Evolutionary conservation across 2,888 invertebrate genomes (phyloP).

Genomic region (Endotricha flammealis): DNA sequence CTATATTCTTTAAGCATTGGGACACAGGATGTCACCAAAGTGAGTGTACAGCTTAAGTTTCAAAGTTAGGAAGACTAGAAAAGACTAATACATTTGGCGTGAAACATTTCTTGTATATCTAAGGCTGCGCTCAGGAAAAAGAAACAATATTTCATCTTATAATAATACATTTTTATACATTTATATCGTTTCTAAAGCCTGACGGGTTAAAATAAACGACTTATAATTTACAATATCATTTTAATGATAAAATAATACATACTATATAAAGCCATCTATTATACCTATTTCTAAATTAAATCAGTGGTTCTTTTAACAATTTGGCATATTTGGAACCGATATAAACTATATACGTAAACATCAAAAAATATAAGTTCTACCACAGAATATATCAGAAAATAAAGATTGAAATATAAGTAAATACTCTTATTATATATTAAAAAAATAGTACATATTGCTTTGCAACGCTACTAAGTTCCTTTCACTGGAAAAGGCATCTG

Average conservation of each 20-base stretch:
- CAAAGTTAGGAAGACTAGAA: too few species aligned
- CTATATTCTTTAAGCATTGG: too few species aligned
- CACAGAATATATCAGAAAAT: conserved; percentile 5
- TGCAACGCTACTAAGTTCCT: conserved; percentile 47
- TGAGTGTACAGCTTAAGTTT: too few species aligned
- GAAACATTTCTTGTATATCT: too few species aligned
- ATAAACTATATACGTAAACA: conserved; percentile 3
- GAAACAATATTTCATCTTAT: neutral
- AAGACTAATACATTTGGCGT: too few species aligned
- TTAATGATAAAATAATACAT: conserved; percentile 32
- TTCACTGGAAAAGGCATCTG: conserved; percentile 49
- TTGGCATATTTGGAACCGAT: conserved; percentile 14
- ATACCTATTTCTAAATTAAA: conserved; percentile 15
- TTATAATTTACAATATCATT: conserved; percentile 16
- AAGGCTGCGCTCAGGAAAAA: conserved; percentile 5
- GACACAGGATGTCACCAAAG: too few species aligned
- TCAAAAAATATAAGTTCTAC: conserved; percentile 6
- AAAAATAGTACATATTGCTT: conserved; percentile 1
- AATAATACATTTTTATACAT: neutral
- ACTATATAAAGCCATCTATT: conserved; percentile 14
- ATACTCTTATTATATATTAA: neutral
- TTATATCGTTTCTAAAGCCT: conserved; percentile 2
- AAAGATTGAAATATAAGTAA: neutral
- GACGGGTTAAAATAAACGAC: conserved; percentile 14
- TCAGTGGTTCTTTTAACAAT: conserved; percentile 15